Base-by-base conservation (phyloP, 1,140 invertebrate species). In the Orius insidiosus region DNA sequence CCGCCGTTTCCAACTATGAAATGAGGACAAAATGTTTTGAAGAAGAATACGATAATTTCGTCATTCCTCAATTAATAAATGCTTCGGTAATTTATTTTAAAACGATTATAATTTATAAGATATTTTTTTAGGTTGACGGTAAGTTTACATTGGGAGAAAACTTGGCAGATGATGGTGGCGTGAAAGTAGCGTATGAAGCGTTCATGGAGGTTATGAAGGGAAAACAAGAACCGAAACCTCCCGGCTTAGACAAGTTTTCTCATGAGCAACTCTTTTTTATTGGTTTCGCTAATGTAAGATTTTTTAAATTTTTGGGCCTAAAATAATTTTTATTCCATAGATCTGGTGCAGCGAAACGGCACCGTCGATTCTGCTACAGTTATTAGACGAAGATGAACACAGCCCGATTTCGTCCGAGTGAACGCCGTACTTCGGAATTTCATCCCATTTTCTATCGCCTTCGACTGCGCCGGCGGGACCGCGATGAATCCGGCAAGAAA, bases 401-500 rank as follows among this genome's bases (percentile, higher is more conserved):
- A 76, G 80, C 24, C 78, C 83, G 74, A 80, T 0, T 75, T 75
- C 53, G 84, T 74, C 53, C 64, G 90, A 46, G 89, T 96, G 0
- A 83, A 88, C 52, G 90, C 88, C 0, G 82, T 90, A 1, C 63
- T 96, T 16, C 82, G 81, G 1, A 97, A 97, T 62, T 70, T 90
- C 40, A 68, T 71, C 45, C 88, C 94, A 55, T 97, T 97, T 63
- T 74, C 87, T 1, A 62, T 75, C 37, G 80, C 83, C 45, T 96
- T 90, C 60, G 71, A 80, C n/a, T 97, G 93, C 61, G 68, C 79
- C 1, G 73, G 70, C 49, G n/a, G n/a, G n/a, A n/a, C n/a, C n/a
- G n/a, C n/a, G n/a, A 94, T 96, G 88, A 95, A 96, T 64, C 89
- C 92, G 9, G 61, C 62, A 31, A 69, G 85, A 5, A 95, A 94